These are phyloP conservation scores for Amphimallon solstitiale DNA, from an alignment of 2,888 invertebrate species.

Conservation along the genomic window DNA sequence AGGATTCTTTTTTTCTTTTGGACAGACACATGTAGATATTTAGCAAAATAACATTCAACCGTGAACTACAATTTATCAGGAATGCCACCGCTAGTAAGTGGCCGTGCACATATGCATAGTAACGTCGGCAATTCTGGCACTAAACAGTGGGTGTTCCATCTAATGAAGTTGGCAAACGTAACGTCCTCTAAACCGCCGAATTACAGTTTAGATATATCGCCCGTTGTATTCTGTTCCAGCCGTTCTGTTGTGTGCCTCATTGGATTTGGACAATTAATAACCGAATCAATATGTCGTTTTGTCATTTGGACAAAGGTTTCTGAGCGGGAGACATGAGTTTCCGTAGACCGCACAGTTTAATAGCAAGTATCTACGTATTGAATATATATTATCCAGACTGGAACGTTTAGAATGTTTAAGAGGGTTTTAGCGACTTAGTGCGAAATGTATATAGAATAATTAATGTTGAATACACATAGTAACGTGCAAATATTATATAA, in stretches of 20 bases:
- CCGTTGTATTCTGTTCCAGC: neutral
- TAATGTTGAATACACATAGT: slow-evolving; percentile 5
- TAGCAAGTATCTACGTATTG: slow-evolving; percentile 14
- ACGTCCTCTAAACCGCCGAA: slow-evolving; percentile 31
- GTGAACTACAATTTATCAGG: slow-evolving; percentile 22
- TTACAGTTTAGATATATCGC: slow-evolving; percentile 36
- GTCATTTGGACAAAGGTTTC: slow-evolving; percentile 21
- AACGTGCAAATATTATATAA: neutral
- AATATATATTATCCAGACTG: slow-evolving; percentile 16
- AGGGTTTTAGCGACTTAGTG: slow-evolving; percentile 21
- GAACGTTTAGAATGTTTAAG: slow-evolving; percentile 10
- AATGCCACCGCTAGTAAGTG: slow-evolving; percentile 23
- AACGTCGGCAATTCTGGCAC: slow-evolving; percentile 44
- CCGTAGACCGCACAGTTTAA: slow-evolving; percentile 8
- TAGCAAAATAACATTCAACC: neutral
- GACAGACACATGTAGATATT: neutral
- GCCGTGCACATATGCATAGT: slow-evolving; percentile 37
- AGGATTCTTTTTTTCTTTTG: too few species aligned
- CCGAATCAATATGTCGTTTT: slow-evolving; percentile 27
- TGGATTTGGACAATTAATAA: slow-evolving; percentile 29
- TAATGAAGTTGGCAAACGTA: slow-evolving; percentile 46
- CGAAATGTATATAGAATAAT: slow-evolving; percentile 18
- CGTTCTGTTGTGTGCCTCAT: neutral
- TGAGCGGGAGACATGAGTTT: neutral
- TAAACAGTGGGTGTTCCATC: slow-evolving; percentile 29